Evolutionary conservation across 2,888 invertebrate genomes (phyloP), one percentile per base, ranked within the genome.

Genomic region (Julus scanicus): DNA sequence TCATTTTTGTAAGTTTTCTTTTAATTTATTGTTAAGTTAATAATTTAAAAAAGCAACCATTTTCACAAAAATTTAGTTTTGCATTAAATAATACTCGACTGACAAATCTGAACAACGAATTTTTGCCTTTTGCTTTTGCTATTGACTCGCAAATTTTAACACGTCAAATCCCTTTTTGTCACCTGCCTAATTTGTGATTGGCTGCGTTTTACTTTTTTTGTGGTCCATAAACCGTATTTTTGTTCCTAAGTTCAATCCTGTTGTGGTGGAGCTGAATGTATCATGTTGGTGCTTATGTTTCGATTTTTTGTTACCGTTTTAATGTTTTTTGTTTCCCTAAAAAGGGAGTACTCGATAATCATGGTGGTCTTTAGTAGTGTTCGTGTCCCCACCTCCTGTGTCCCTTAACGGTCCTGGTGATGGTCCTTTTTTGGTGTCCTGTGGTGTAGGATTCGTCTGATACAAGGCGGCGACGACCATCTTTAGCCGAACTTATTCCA

Each of bases 401-500:
- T 40, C 84, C 84, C 84, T 44, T 84, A 84, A 71, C 71, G 71
- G 71, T 71, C 29, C 71, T 71, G 71, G 71, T 71, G 87, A 48
- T 87, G 83, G 71, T 71, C 71, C 86, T 49, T 86, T 86, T 86
- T 44, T 39, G 44, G 86, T 86, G 86, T 86, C 86, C 86, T 90
- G 89, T 90, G 89, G 89, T 90, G 89, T 89, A 89, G 89, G 89
- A 89, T 13, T 37, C 48, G 29, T 57, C 84, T 39, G 80, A 84
- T 8, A 49, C 48, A 85, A 86, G 48, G 71, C 89, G 89, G 87
- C 90, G 91, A 86, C 90, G 91, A 84, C 90, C 90, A 83, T 92
- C 92, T 39, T 90, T 92, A 89, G 92, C 91, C 49, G 93, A 93
- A 87, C 90, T 96, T 92, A 95, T 96, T 93, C 95, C 95, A 91